A percentile compares a stretch with the other conserved stretches of the same genome.
Evolutionary conservation across 2,113 vertebrate species (phyloP).

Genomic region (Sitta europaea): DNA sequence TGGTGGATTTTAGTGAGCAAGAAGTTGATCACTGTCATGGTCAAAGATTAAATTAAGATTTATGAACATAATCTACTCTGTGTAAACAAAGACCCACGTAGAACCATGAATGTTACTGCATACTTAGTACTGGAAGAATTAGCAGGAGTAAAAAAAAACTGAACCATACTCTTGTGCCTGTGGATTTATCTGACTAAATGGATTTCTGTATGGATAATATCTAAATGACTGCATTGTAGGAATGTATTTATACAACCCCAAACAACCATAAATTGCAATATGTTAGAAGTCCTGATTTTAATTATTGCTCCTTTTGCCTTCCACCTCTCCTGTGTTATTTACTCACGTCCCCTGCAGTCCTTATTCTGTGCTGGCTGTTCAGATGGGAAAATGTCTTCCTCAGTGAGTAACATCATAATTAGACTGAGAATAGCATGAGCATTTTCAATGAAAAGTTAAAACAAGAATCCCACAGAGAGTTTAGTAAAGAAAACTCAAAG

Average conservation of each 20-base stretch:
- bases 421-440: not conserved
- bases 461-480: not conserved
- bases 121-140: not conserved
- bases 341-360: not conserved
- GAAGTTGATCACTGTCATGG: not conserved
- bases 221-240: not conserved
- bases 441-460: not conserved
- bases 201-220: not conserved
- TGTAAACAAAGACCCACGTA: not conserved
- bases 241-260: not conserved
- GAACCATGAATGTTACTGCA: not conserved
- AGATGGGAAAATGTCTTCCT: not conserved
- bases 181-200: not conserved
- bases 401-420: not conserved
- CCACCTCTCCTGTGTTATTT: not conserved
- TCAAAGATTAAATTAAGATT: not conserved
- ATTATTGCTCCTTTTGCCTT: not conserved
- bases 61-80: not conserved
- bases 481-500: not conserved
- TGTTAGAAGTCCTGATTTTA: not conserved
- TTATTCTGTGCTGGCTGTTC: not conserved
- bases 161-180: not conserved
- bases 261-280: not conserved
- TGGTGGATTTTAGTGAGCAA: not conserved
- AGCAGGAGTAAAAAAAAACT: not conserved